A percentile compares a stretch with the other conserved stretches of the same genome.
These are phyloP conservation scores for Pantala flavescens DNA, from an alignment of 1,140 invertebrate genomes.

Conservation along the genomic window DNA sequence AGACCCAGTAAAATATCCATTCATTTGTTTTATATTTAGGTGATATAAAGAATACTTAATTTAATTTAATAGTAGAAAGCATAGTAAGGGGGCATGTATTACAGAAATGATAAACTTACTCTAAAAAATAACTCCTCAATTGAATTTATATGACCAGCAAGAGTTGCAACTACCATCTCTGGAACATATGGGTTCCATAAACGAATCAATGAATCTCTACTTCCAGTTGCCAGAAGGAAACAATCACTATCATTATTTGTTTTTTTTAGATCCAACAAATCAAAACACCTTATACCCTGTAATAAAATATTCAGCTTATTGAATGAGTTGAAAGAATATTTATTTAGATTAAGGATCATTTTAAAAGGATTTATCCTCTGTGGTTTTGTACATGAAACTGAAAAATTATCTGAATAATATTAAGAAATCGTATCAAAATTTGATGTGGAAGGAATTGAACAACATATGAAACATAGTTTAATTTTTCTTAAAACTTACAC, in stretches of 20 bases:
- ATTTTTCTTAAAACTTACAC: neutral
- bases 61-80: neutral
- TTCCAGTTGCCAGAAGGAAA: neutral
- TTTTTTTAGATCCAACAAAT: neutral
- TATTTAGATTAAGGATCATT: no score
- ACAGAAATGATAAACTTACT: neutral
- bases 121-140: neutral
- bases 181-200: neutral
- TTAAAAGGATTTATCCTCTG: no score
- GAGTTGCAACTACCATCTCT: neutral
- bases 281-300: neutral
- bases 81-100: neutral
- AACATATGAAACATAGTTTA: no score
- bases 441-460: no score
- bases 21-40: neutral
- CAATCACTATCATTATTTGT: neutral
- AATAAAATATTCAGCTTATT: no score
- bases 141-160: neutral
- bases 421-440: no score
- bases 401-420: no score
- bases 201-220: neutral
- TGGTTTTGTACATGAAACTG: no score
- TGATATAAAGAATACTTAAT: neutral
- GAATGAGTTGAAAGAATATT: no score
- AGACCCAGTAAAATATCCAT: neutral